Evolutionary conservation across 2,113 vertebrate genomes (phyloP), one percentile per base, ranked within the genome.

Genomic region (Hassar affinis): DNA sequence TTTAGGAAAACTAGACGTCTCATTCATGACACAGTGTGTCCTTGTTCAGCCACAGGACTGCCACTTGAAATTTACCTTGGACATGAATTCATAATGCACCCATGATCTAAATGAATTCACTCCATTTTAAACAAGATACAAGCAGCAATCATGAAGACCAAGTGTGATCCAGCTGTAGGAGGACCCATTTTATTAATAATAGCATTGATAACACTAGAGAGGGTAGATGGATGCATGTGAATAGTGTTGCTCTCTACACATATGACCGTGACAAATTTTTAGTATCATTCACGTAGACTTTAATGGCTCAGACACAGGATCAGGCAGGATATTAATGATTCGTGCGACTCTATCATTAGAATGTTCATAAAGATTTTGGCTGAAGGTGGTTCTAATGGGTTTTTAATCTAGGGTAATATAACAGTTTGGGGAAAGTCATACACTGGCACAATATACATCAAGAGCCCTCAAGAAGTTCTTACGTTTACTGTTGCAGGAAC

Each of bases 261-360:
- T 33, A 33, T 35, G 49, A 38, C 45, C 4, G 20, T 56, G 56
- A 79, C 51, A 71, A 59, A 59, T 80, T 79, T 42, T 30, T 76
- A 69, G 38, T 12, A 14, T 42, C 10, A 83, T 61, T 42, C 35
- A 75, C 51, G 49, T 27, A 56, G 84, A 47, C 57, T 11, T 45
- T 80, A 79, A 83, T 75, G 52, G 2, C 66, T 45, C 71, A 3
- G 51, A 84, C 78, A 80, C 17, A 69, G 11, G 30, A 78, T 82
- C 42, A 78, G 64, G 71, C 54, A 22, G 12, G n/a, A 81, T 76
- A 69, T 69, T 52, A 82, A 51, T 78, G 64, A 62, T 69, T 66
- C 18, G 35, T 20, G 25, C 25, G 42, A 49, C 57, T 47, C 38
- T 12, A 78, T 79, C 22, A 74, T 47, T 17, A 30, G 33, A 82